Conservation (phyloP, 2,113 vertebrate species). For the Oreochromis spilurus region DNA sequence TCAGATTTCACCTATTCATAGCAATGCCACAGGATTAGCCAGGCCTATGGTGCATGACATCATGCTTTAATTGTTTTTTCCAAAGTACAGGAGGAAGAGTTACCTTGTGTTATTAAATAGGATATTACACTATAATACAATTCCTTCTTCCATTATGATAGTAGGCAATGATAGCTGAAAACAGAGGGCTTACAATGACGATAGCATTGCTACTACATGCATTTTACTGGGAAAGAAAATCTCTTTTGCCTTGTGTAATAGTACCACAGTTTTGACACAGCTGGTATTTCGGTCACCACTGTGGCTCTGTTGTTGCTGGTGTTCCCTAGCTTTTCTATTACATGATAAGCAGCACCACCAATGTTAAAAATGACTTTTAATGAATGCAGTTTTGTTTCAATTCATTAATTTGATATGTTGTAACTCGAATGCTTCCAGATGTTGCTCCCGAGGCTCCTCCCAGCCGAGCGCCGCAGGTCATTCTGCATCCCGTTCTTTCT, state of each 20-base stretch:
- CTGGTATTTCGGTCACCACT: neutral
- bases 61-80: neutral
- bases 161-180: neutral
- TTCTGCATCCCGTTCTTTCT: slow-evolving; percentile 92
- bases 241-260: neutral
- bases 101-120: neutral
- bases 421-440: slow-evolving; percentile 69
- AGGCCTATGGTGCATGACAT: neutral
- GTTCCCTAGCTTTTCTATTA: neutral
- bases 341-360: neutral
- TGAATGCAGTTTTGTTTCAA: neutral
- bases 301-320: neutral
- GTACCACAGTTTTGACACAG: neutral
- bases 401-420: neutral
- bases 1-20: neutral
- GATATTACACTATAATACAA: neutral
- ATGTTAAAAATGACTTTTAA: neutral
- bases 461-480: slow-evolving; percentile 87
- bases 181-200: neutral
- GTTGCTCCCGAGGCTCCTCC: slow-evolving; percentile 89
- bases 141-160: neutral
- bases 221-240: neutral
- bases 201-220: neutral
- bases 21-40: neutral
- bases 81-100: neutral